Conservation (phyloP, 2,888 invertebrate genomes). For the Ormyrus thymus region DNA sequence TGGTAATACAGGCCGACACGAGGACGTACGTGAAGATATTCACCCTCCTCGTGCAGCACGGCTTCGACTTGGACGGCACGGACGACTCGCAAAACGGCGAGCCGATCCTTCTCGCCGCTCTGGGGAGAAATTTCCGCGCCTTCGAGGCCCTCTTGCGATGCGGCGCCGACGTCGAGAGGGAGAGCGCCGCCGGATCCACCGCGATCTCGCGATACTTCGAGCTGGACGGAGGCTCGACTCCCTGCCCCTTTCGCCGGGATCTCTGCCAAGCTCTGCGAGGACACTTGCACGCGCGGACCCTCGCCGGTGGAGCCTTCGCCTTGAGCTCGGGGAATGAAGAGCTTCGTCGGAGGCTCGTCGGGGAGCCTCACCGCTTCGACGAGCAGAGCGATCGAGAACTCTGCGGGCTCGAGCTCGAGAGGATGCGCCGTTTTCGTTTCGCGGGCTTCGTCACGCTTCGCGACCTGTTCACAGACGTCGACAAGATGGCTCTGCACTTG, state of each 20-base stretch:
- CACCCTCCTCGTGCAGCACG: constrained; percentile 8
- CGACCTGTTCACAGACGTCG: too few species aligned
- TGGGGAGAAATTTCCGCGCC: not conserved
- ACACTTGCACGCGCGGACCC: constrained; percentile 6
- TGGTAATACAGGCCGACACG: constrained; percentile 8
- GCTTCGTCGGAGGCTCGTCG: not conserved
- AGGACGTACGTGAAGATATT: not conserved
- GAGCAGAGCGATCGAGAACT: not conserved
- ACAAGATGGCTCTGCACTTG: too few species aligned
- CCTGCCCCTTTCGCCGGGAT: not conserved
- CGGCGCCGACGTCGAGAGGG: constrained; percentile 32
- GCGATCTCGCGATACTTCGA: constrained; percentile 22
- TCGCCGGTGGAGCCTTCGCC: not conserved
- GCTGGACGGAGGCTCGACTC: constrained; percentile 9
- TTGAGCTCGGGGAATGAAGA: constrained; percentile 5
- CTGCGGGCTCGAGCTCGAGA: not conserved
- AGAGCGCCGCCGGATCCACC: constrained; percentile 21
- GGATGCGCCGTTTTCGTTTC: too few species aligned
- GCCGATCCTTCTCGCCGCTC: constrained; percentile 19
- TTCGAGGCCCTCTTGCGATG: constrained; percentile 9
- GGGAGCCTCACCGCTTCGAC: not conserved
- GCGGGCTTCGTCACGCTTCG: too few species aligned
- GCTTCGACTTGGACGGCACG: constrained; percentile 4
- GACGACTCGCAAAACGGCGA: not conserved
- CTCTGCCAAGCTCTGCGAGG: not conserved